phyloP scores from a whole-genome alignment of 2,797 vertebrate genomes.

The Coregonus sp. region DNA sequence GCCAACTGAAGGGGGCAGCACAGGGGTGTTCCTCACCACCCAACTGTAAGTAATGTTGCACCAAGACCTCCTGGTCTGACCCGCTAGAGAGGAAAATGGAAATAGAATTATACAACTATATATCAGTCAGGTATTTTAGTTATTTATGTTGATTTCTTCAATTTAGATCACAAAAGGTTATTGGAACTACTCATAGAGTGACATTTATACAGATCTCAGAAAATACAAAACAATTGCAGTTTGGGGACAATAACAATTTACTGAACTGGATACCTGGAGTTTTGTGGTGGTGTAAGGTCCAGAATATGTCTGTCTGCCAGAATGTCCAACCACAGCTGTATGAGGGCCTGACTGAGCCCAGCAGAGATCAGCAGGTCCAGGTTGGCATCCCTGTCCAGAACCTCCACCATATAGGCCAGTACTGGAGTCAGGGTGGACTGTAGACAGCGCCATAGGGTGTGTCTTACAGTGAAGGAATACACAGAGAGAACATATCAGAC shows the following conservation, averaged over 20 bases:
- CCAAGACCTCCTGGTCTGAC: constrained; percentile 66
- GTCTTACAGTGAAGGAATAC: constrained; percentile 49
- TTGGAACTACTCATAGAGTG: too few species aligned
- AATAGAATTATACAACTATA: not conserved
- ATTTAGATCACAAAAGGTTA: too few species aligned
- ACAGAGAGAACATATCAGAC: not conserved
- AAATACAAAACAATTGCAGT: not conserved
- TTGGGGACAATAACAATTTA: not conserved
- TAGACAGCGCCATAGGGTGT: constrained; percentile 76
- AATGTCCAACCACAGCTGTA: constrained; percentile 74
- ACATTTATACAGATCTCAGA: not conserved
- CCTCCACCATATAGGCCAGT: constrained; percentile 67
- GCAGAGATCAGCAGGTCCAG: constrained; percentile 65
- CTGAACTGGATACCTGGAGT: constrained; percentile 51
- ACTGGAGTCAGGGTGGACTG: constrained; percentile 68
- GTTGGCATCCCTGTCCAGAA: constrained; percentile 71
- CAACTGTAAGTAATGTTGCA: constrained; percentile 61
- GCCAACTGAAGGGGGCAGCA: constrained; percentile 74
- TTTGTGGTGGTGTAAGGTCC: constrained; percentile 46
- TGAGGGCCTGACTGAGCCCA: constrained; percentile 51
- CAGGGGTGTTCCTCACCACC: constrained; percentile 51
- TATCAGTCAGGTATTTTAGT: not conserved
- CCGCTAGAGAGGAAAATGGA: constrained; percentile 40
- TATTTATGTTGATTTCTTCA: too few species aligned
- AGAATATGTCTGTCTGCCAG: constrained; percentile 68